Evolutionary conservation across 2,797 vertebrate genomes (phyloP), one percentile per base, ranked within the genome.

Genomic region (Erithacus rubecula): DNA sequence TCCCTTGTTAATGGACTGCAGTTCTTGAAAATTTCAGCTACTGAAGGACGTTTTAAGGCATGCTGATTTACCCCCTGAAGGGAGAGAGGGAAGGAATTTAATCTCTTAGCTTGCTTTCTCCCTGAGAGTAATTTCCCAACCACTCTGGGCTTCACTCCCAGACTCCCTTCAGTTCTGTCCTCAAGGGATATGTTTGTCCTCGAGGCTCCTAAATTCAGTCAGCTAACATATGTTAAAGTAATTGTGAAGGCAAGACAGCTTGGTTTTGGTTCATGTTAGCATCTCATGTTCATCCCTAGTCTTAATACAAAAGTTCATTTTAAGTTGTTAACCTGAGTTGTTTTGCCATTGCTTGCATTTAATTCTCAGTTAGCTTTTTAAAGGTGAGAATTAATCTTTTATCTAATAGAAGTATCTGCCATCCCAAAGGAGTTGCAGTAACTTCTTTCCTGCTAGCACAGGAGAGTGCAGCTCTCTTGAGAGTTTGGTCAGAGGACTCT

Each of bases 91-190:
- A 85, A 85, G 51, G 26, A 78, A 81, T 90, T 83, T 53, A 39
- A 83, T 86, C 49, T 63, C 76, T 83, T 70, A 6, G 24, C 6
- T 91, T 82, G 62, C 20, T 71, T 41, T 75, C 15, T 94, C 53
- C 24, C 41, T 62, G 23, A 32, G 27, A 75, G 79, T 71, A 71
- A 51, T 76, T 74, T 93, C 62, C n/a, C 46, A 89, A 60, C 13
- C 37, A 12, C 64, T 46, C 68, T 86, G 93, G 91, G 82, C 89
- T 91, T 88, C 51, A 15, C 62, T 94, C 82, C 82, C 89, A 94
- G 79, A 32, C 46, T 94, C 82, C 62, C 62, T 94, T 78, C 76
- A 78, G 56, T 83, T 81, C 49, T 55, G 49, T 55, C 43, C 91
- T 90, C 39, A 80, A 32, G 89, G 72, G 82, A 62, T 44, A 12